Base-by-base conservation (phyloP, 92 coral and sea anemone species). In the Ricordea florida region DNA sequence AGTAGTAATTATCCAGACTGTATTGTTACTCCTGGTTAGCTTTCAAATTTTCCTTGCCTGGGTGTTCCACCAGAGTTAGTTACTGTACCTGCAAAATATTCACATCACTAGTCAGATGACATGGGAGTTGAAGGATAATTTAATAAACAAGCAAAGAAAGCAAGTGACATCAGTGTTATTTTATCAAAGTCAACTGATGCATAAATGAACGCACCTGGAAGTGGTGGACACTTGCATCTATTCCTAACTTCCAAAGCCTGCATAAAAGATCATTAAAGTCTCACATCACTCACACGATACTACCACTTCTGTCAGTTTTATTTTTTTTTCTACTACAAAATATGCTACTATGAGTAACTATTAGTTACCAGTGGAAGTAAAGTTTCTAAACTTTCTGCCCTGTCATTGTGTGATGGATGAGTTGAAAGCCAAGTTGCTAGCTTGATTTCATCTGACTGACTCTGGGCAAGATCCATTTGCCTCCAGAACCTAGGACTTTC, bases 401-500 rank as follows among this genome's bases (percentile, higher is more conserved):
- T 70, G 57, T 69, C 90, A 26, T 65, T 59, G 46, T 94, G 98
- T 5, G 97, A 88, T 9, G 98, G 98, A 59, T 94, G 98, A 8
- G 97, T 94, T 4, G 98, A 94, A 18, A 94, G 81, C 98, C 98
- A 94, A 43, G 88, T 89, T 11, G 74, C 69, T 67, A 64, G 62
- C 18, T 82, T 74, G n/a, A 53, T 30, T 26, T 68, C 77, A 7
- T 44, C 66, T 13, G 46, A 45, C 28, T 80, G 40, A 44, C 63
- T 69, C 52, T 88, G 86, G 23, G 83, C 35, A 4, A 34, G 23
- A 7, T 92, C 94, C 45, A 88, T 66, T 82, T 83, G 67, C 50
- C 78, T 48, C 98, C 98, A 94, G 53, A 94, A 83, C 74, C 80
- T 94, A 25, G 98, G 98, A 66, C 98, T 85, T 44, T 94, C 90